These are phyloP conservation scores for Octomys mimax DNA, from an alignment of 2,797 vertebrate genomes.

Conservation along the genomic window DNA sequence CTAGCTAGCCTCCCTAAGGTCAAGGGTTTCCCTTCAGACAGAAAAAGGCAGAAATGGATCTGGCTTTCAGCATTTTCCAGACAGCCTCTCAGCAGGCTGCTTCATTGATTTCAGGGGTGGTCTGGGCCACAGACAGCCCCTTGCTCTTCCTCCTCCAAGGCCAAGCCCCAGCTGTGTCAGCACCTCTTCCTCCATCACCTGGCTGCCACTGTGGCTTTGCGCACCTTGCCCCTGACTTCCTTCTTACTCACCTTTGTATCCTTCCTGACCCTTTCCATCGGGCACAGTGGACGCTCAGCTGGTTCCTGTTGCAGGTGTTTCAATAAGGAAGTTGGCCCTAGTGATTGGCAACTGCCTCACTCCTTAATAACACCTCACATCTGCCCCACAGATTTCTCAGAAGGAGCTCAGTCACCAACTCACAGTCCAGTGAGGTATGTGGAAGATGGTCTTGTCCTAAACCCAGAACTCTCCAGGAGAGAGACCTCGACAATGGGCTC, in stretches of 20 bases:
- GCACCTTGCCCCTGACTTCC: background rate
- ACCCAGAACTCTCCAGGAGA: background rate
- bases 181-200: background rate
- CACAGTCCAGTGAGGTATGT: background rate
- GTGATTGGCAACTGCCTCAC: background rate
- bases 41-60: constrained; percentile 67
- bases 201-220: background rate
- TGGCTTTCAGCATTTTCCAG: constrained; percentile 67
- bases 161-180: background rate
- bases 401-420: background rate
- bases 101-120: background rate
- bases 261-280: background rate
- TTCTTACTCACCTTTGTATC: background rate
- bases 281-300: background rate
- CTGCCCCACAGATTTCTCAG: background rate
- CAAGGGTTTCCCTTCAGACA: background rate
- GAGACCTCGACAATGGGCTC: background rate
- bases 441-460: background rate
- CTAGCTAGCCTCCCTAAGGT: constrained; percentile 13
- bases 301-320: background rate
- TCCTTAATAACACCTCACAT: background rate
- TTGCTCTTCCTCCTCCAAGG: background rate
- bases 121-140: constrained; percentile 27
- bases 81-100: background rate
- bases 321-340: background rate